These are phyloP conservation scores for Crocallis elinguaria DNA, from an alignment of 2,888 invertebrate genomes.

Conservation along the genomic window DNA sequence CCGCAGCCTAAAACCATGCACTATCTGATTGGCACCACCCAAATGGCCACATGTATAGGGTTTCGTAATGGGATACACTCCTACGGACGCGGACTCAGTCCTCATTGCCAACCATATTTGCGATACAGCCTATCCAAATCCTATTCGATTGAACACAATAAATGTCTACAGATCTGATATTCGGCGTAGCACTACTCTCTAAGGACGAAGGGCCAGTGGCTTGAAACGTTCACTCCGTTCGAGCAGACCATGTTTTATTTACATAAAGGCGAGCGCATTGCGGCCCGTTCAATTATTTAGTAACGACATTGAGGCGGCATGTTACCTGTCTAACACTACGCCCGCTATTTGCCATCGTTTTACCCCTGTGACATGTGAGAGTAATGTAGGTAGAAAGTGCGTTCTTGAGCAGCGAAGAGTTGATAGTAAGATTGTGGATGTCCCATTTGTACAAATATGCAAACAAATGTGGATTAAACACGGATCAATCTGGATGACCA, in stretches of 20 bases:
- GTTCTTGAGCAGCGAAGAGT: not conserved
- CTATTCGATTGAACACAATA: constrained; percentile 13
- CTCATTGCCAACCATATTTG: too few relatives aligned
- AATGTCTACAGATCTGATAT: constrained; percentile 22
- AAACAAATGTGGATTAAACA: too few relatives aligned
- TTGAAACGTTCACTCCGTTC: constrained; percentile 73
- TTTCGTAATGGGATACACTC: too few relatives aligned
- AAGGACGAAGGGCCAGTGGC: constrained; percentile 52
- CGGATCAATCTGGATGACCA: too few relatives aligned
- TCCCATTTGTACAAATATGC: not conserved
- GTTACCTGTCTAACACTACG: constrained; percentile 52
- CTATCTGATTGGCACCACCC: too few relatives aligned
- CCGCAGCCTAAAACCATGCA: too few relatives aligned
- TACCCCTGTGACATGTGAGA: constrained; percentile 34
- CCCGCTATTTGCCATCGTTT: constrained; percentile 43
- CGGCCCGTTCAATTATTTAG: constrained; percentile 75
- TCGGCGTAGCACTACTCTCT: constrained; percentile 43
- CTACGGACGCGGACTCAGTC: too few relatives aligned
- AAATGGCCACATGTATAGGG: too few relatives aligned
- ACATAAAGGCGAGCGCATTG: constrained; percentile 71
- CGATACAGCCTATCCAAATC: constrained; percentile 17
- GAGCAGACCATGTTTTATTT: constrained; percentile 72
- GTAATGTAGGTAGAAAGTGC: constrained; percentile 5
- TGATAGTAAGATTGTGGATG: not conserved
- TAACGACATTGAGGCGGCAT: constrained; percentile 62